A percentile compares a stretch with the other conserved stretches of the same genome.
Conservation (phyloP, 2,888 invertebrate genomes). For the Netelia melanura region DNA sequence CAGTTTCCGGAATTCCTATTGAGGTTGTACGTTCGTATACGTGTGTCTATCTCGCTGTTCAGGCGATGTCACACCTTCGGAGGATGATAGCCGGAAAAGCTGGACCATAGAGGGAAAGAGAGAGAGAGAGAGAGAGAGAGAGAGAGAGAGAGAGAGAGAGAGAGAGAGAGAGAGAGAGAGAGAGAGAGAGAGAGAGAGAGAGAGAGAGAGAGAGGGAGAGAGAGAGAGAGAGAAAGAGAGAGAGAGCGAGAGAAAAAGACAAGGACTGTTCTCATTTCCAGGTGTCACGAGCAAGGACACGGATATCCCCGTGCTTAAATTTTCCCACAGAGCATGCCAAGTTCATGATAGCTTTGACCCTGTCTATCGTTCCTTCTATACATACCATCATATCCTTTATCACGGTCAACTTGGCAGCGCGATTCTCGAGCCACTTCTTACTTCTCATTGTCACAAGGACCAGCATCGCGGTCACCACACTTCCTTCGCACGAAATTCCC, state of each 20-base stretch:
- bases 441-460: conserved; percentile 25
- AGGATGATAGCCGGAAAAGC: conserved; percentile 56
- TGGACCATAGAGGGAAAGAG: neutral
- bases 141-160: conserved; percentile 15
- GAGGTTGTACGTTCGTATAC: conserved; percentile 29
- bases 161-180: conserved; percentile 22
- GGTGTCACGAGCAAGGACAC: conserved; percentile 76
- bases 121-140: conserved; percentile 14
- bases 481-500: conserved; percentile 31
- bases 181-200: conserved; percentile 28
- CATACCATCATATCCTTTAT: conserved; percentile 38
- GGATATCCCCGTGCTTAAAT: conserved; percentile 54
- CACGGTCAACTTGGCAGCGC: conserved; percentile 24
- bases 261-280: conserved; percentile 78
- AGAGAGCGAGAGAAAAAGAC: conserved; percentile 23
- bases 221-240: conserved; percentile 18
- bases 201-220: conserved; percentile 8
- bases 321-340: conserved; percentile 42
- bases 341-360: conserved; percentile 60
- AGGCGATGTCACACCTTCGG: conserved; percentile 39
- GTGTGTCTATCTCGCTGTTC: conserved; percentile 31
- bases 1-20: conserved; percentile 36
- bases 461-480: neutral
- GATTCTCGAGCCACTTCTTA: conserved; percentile 34
- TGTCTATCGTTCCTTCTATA: conserved; percentile 10